phyloP scores from a whole-genome alignment of 2,888 invertebrate species.

The Chymomyza amoena region DNA sequence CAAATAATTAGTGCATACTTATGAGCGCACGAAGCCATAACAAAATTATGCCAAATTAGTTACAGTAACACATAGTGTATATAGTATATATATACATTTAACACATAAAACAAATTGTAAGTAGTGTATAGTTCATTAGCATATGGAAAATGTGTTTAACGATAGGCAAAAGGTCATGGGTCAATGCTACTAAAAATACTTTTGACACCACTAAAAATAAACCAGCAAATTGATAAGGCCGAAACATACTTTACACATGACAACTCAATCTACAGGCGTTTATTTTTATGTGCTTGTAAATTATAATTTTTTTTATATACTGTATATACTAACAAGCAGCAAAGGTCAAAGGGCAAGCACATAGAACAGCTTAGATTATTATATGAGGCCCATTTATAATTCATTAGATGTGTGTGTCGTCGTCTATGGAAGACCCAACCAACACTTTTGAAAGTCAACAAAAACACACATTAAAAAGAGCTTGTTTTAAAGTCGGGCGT shows the following conservation, averaged over 20 bases:
- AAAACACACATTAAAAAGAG: neutral
- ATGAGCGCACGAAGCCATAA: slow-evolving; percentile 34
- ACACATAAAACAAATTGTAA: neutral
- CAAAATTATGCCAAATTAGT: slow-evolving; percentile 50
- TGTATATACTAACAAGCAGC: slow-evolving; percentile 10
- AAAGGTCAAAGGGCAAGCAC: slow-evolving; percentile 65
- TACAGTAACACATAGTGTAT: neutral
- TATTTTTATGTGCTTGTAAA: slow-evolving; percentile 3
- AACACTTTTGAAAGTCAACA: neutral
- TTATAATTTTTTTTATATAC: neutral
- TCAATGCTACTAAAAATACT: neutral
- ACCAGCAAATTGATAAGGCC: neutral
- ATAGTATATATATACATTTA: neutral
- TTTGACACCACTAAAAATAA: slow-evolving; percentile 3
- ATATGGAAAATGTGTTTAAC: neutral
- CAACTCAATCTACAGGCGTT: slow-evolving; percentile 34
- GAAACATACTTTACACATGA: slow-evolving; percentile 27
- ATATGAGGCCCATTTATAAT: slow-evolving; percentile 64
- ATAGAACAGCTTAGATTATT: slow-evolving; percentile 24
- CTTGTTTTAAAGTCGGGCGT: neutral
- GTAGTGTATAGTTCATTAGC: slow-evolving; percentile 1
- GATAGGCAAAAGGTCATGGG: neutral
- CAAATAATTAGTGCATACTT: slow-evolving; percentile 62
- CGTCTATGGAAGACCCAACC: neutral
- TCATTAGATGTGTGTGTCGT: slow-evolving; percentile 59